A percentile compares a stretch with the other conserved stretches of the same genome.
Conservation (phyloP, 2,113 vertebrate species). For the Nyctereutes procyonoides region DNA sequence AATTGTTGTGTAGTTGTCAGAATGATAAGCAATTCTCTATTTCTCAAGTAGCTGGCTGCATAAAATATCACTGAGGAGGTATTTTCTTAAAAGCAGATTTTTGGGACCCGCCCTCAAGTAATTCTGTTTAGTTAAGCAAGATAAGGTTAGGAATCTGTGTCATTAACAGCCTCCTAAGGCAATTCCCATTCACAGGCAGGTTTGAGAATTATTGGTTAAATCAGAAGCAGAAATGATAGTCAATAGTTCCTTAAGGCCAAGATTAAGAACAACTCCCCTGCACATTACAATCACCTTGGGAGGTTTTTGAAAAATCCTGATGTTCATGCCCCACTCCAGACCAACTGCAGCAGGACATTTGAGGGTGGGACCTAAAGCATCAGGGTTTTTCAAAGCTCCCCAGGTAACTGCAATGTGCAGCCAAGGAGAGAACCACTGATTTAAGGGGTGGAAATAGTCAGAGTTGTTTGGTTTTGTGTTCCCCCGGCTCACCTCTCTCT, state of each 20-base stretch:
- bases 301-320: not conserved
- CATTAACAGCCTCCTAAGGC: not conserved
- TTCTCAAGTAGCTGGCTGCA: not conserved
- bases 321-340: not conserved
- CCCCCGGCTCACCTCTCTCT: not conserved
- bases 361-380: no score
- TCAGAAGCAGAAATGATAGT: not conserved
- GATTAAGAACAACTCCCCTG: not conserved
- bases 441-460: not conserved
- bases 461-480: not conserved
- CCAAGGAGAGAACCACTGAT: not conserved
- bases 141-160: not conserved
- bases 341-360: not conserved
- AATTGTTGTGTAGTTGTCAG: not conserved
- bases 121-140: not conserved
- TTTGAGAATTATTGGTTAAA: not conserved
- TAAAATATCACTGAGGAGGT: not conserved
- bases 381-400: not conserved
- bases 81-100: conserved; percentile 23
- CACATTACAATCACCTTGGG: not conserved
- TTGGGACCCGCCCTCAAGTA: not conserved
- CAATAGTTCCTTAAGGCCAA: not conserved
- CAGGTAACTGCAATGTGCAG: not conserved
- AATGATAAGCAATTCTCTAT: not conserved
- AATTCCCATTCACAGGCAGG: not conserved